Evolutionary conservation across 2,888 invertebrate genomes (phyloP).

Genomic region (Danaus chrysippus): DNA sequence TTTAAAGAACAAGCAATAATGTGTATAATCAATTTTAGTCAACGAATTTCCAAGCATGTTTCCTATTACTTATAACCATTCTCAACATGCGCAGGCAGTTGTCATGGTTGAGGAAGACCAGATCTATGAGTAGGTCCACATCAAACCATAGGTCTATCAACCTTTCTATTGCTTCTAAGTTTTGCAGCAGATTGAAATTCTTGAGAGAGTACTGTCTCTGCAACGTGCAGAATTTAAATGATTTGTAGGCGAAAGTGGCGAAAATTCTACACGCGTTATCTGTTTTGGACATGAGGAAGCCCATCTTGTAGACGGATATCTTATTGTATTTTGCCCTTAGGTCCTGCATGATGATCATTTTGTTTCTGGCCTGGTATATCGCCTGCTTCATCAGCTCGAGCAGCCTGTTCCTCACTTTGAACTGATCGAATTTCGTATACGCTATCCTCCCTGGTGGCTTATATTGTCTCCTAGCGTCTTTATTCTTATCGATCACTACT

Average conservation of each 20-base stretch:
- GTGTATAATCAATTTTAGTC: constrained; percentile 29
- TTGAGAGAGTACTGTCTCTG: constrained; percentile 5
- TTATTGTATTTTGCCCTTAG: constrained; percentile 37
- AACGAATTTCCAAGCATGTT: constrained; percentile 38
- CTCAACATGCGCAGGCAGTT: constrained; percentile 32
- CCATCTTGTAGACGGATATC: constrained; percentile 53
- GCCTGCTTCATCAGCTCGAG: constrained; percentile 55
- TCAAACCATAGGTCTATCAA: constrained; percentile 46
- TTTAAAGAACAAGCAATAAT: background rate
- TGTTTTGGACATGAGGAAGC: constrained; percentile 49
- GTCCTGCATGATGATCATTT: constrained; percentile 51
- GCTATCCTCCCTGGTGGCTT: constrained; percentile 24
- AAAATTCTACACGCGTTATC: constrained; percentile 46
- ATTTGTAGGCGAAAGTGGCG: constrained; percentile 33
- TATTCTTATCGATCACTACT: constrained; percentile 16
- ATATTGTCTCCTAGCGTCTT: constrained; percentile 41
- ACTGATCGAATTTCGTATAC: constrained; percentile 32
- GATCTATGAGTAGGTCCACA: constrained; percentile 43
- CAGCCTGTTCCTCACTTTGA: constrained; percentile 38
- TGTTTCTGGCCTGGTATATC: constrained; percentile 51
- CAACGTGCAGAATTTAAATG: constrained; percentile 33
- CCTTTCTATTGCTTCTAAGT: constrained; percentile 40
- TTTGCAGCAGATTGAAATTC: constrained; percentile 26
- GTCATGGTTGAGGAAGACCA: constrained; percentile 40
- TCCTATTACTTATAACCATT: constrained; percentile 26